Evolutionary conservation across 2,113 vertebrate species (phyloP).

Genomic region (Hyperopisus bebe): DNA sequence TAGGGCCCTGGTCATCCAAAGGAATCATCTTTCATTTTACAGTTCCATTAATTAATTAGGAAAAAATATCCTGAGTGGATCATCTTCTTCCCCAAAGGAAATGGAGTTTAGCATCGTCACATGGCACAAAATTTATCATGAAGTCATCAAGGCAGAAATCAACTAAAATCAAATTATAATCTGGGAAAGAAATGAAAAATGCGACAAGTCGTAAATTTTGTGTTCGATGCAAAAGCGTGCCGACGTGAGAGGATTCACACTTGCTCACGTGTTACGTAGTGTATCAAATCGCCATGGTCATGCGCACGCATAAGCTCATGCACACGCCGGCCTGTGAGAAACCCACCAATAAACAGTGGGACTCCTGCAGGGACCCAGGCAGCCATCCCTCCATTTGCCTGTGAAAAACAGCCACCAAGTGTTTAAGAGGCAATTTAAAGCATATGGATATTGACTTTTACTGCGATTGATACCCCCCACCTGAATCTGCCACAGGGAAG

Average conservation of each 20-base stretch:
- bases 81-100: neutral
- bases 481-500: neutral
- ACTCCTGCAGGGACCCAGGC: conserved; percentile 46
- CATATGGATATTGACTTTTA: conserved; percentile 35
- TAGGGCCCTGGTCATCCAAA: neutral
- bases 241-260: conserved; percentile 41
- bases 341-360: conserved; percentile 60
- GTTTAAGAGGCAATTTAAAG: conserved; percentile 52
- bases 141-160: neutral
- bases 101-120: neutral
- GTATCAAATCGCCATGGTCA: conserved; percentile 27
- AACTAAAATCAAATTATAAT: neutral
- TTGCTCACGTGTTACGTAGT: conserved; percentile 46
- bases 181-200: neutral
- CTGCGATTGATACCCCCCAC: conserved; percentile 15
- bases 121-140: neutral
- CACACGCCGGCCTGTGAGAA: conserved; percentile 47
- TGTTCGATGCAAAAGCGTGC: conserved; percentile 28
- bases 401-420: conserved; percentile 57
- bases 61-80: neutral
- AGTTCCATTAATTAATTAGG: neutral
- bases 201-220: neutral
- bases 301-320: conserved; percentile 18
- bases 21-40: neutral
- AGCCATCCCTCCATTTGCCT: conserved; percentile 52